A percentile compares a stretch with the other conserved stretches of the same genome.
phyloP scores from a whole-genome alignment of 2,888 invertebrate genomes.

The Amphimallon solstitiale region DNA sequence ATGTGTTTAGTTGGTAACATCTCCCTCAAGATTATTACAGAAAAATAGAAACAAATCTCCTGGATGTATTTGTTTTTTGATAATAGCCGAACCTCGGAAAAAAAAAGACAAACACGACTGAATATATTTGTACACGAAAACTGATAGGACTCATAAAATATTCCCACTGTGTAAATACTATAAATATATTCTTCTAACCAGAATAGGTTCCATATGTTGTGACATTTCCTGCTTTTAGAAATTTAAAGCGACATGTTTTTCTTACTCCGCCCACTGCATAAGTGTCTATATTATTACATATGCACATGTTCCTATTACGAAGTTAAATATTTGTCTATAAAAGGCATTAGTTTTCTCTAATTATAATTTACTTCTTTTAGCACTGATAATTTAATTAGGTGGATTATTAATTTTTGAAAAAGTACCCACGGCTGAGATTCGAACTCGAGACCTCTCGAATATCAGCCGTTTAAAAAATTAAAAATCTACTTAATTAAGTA shows the following conservation, averaged over 20 bases:
- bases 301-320: no score
- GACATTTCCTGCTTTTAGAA: constrained; percentile 6
- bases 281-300: no score
- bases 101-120: not conserved
- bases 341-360: not conserved
- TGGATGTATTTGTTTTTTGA: constrained; percentile 6
- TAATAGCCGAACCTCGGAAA: not conserved
- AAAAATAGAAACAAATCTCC: no score
- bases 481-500: no score
- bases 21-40: no score
- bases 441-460: no score
- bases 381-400: not conserved
- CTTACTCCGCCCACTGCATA: no score
- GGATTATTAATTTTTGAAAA: not conserved
- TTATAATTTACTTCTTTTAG: not conserved
- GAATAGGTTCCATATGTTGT: constrained; percentile 6
- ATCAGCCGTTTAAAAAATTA: no score
- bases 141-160: not conserved
- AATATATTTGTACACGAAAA: constrained; percentile 3
- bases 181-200: not conserved
- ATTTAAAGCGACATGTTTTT: no score
- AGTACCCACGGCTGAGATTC: no score
- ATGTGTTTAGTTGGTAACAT: no score
- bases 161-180: constrained; percentile 19
- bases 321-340: not conserved